phyloP scores from a whole-genome alignment of 2,797 vertebrate genomes.

The Anas bernieri region DNA sequence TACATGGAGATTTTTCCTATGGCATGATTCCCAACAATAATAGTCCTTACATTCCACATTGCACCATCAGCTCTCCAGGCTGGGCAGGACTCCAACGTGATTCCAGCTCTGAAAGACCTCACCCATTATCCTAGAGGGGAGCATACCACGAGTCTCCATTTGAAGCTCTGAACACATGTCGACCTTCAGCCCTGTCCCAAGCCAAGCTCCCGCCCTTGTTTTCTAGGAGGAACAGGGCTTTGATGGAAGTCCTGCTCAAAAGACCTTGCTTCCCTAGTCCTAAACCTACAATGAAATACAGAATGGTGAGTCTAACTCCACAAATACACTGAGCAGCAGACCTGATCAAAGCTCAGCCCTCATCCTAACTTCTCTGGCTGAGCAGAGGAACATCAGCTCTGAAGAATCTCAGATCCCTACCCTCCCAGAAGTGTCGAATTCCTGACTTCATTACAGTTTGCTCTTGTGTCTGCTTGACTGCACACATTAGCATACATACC shows the following conservation, averaged over 20 bases:
- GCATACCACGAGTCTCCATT: neutral
- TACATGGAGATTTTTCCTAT: neutral
- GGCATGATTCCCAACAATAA: neutral
- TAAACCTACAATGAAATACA: neutral
- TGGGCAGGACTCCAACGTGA: neutral
- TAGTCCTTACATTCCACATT: neutral
- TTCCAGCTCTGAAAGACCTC: neutral
- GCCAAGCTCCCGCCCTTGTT: neutral
- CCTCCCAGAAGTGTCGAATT: neutral
- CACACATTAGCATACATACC: neutral
- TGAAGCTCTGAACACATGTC: neutral
- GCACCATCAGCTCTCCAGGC: neutral
- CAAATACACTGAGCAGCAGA: neutral
- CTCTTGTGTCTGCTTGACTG: neutral
- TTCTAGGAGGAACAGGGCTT: neutral
- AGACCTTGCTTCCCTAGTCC: neutral
- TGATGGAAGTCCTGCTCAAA: neutral
- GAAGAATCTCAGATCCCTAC: neutral
- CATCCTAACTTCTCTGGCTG: neutral
- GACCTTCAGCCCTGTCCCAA: neutral
- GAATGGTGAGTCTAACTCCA: neutral
- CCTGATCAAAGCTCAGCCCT: neutral
- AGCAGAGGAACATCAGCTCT: neutral
- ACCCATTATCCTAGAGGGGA: neutral
- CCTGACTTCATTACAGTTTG: neutral